Percentiles rank a stretch among this genome's conserved stretches.
phyloP scores from a whole-genome alignment of 2,797 vertebrate genomes.

The Enteromius radiatus region DNA sequence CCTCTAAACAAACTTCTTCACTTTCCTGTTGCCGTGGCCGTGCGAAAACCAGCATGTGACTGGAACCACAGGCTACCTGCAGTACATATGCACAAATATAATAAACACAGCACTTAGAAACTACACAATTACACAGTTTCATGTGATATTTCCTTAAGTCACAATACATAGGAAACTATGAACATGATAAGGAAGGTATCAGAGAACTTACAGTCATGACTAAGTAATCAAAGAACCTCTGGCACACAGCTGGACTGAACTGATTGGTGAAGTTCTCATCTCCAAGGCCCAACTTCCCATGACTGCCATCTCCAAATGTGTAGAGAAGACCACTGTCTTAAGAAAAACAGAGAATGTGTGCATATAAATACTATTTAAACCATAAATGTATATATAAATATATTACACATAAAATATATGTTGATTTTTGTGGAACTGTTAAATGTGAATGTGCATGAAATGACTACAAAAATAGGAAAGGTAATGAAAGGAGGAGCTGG shows the following conservation, averaged over 20 bases:
- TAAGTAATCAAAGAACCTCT: conserved; percentile 80
- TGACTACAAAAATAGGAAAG: not conserved
- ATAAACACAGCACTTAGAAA: not conserved
- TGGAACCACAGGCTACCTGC: conserved; percentile 83
- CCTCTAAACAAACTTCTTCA: conserved; percentile 59
- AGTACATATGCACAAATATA: conserved; percentile 26
- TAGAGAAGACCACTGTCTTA: conserved; percentile 85
- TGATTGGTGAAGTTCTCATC: conserved; percentile 89
- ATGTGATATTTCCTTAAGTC: not conserved
- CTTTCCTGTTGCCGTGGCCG: conserved; percentile 67
- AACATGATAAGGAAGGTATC: not conserved
- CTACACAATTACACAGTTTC: not conserved
- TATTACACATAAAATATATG: not conserved
- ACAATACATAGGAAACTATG: not conserved
- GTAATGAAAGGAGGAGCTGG: not conserved
- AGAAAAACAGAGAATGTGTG: conserved; percentile 5
- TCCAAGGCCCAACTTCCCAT: conserved; percentile 88
- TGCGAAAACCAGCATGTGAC: conserved; percentile 85
- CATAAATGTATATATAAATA: not conserved
- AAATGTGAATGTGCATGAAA: conserved; percentile 8
- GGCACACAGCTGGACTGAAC: conserved; percentile 85
- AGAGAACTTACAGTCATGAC: conserved; percentile 80
- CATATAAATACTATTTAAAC: not conserved
- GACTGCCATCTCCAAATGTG: conserved; percentile 87
- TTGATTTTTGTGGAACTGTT: not conserved